Conservation (phyloP, 30 jellyfish, hydroid and myxozoan genomes). For the Cassiopea andromeda region DNA sequence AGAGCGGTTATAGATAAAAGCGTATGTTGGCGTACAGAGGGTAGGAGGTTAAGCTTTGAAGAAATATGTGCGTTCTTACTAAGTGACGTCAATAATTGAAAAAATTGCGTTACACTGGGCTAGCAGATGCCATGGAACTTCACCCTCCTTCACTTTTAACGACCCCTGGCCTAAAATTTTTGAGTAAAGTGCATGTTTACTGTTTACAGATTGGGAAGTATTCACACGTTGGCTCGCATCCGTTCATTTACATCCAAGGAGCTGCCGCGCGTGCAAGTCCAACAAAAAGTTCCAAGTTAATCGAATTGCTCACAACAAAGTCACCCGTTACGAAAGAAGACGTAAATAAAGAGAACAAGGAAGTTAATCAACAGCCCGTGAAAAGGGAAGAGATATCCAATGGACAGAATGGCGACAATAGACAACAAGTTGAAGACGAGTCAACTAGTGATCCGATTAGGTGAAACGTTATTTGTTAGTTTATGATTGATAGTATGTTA, state of each 20-base stretch:
- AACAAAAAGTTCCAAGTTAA: conserved; percentile 56
- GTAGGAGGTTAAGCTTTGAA: no score
- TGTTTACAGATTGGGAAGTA: conserved; percentile 63
- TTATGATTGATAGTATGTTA: not conserved
- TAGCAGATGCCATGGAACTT: no score
- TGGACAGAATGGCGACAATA: conserved; percentile 10
- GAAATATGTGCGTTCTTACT: no score
- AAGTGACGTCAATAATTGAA: no score
- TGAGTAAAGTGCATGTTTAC: not conserved
- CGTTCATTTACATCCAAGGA: conserved; percentile 74
- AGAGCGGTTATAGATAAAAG: no score
- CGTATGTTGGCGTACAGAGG: no score
- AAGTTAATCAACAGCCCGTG: conserved; percentile 27
- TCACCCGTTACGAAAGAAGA: conserved; percentile 24
- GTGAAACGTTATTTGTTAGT: not conserved
- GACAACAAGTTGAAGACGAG: conserved; percentile 18
- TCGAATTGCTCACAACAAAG: conserved; percentile 67
- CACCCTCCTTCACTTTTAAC: no score
- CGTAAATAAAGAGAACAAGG: conserved; percentile 14
- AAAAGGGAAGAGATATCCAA: conserved; percentile 7
- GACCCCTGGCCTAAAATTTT: no score
- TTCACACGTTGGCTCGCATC: conserved; percentile 65
- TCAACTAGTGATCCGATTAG: conserved; percentile 47
- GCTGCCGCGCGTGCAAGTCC: conserved; percentile 77
- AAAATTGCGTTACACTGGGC: no score